A percentile compares a stretch with the other conserved stretches of the same genome.
phyloP scores from a whole-genome alignment of 2,888 invertebrate genomes.

The Lepidochitona cinerea region DNA sequence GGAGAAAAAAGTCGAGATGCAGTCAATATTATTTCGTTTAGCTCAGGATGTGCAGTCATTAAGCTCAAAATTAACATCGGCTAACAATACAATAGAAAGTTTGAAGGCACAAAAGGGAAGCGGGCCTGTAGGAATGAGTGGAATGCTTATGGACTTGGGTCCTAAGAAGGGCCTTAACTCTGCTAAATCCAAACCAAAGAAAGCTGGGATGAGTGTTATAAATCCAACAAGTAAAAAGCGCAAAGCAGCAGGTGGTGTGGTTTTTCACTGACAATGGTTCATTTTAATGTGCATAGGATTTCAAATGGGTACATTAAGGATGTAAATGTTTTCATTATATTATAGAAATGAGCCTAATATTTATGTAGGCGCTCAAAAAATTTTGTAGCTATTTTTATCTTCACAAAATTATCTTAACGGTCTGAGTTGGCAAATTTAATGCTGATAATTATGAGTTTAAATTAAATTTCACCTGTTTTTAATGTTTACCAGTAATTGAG shows the following conservation, averaged over 20 bases:
- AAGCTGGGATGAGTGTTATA: constrained; percentile 65
- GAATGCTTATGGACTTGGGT: constrained; percentile 46
- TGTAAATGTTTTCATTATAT: too few species aligned
- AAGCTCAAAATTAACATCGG: constrained; percentile 47
- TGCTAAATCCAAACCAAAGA: constrained; percentile 51
- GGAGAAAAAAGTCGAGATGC: constrained; percentile 58
- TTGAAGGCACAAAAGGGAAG: constrained; percentile 43
- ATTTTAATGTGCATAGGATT: too few species aligned
- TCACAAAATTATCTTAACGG: too few species aligned
- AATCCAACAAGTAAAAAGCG: constrained; percentile 65
- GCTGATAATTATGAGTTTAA: too few species aligned
- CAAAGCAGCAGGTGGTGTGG: constrained; percentile 63
- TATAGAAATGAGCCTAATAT: too few species aligned
- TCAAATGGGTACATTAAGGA: too few species aligned
- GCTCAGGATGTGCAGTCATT: constrained; percentile 49
- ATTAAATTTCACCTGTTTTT: too few species aligned
- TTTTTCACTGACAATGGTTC: constrained; percentile 49
- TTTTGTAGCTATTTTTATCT: too few species aligned
- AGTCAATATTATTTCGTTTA: constrained; percentile 53
- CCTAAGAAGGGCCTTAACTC: constrained; percentile 46
- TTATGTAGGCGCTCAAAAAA: too few species aligned
- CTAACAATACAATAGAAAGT: constrained; percentile 51
- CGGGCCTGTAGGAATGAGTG: constrained; percentile 24
- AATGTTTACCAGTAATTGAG: too few species aligned
- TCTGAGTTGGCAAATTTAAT: too few species aligned